Percentiles rank a stretch among this genome's conserved stretches.
These are phyloP conservation scores for Trochalopteron elliotii DNA, from an alignment of 2,113 vertebrate genomes.

Conservation along the genomic window DNA sequence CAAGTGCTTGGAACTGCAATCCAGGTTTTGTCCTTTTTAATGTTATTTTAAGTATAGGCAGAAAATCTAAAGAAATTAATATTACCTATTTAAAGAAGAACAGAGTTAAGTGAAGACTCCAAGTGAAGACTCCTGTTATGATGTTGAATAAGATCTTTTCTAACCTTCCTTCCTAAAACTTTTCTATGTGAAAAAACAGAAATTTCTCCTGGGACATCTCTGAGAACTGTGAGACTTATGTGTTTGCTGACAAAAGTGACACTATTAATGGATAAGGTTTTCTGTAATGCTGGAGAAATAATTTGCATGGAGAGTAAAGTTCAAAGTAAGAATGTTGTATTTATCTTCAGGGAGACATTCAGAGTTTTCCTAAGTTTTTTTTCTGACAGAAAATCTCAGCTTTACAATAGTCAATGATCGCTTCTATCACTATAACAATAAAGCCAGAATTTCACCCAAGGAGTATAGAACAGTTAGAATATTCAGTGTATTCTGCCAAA, in stretches of 20 bases:
- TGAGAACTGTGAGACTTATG: not conserved
- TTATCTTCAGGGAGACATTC: not conserved
- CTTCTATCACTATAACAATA: not conserved
- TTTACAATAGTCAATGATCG: not conserved
- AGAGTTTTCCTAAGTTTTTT: not conserved
- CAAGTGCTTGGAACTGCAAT: not conserved
- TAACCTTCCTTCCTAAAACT: not conserved
- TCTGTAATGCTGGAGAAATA: not conserved
- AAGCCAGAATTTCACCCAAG: conserved; percentile 1
- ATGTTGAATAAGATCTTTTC: not conserved
- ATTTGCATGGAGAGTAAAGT: not conserved
- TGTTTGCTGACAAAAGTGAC: not conserved
- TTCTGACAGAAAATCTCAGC: not conserved
- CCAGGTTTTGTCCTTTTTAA: not conserved
- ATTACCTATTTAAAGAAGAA: not conserved
- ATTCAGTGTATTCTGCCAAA: not conserved
- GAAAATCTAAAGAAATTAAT: not conserved
- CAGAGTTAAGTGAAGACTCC: not conserved
- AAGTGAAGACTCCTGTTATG: not conserved
- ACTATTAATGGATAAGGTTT: not conserved
- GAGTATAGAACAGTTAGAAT: not conserved
- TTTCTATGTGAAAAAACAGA: not conserved
- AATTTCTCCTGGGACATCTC: not conserved
- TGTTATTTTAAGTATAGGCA: not conserved
- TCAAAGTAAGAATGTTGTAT: not conserved